Evolutionary conservation across 1,140 invertebrate genomes (phyloP).

Genomic region (Episyrphus balteatus): DNA sequence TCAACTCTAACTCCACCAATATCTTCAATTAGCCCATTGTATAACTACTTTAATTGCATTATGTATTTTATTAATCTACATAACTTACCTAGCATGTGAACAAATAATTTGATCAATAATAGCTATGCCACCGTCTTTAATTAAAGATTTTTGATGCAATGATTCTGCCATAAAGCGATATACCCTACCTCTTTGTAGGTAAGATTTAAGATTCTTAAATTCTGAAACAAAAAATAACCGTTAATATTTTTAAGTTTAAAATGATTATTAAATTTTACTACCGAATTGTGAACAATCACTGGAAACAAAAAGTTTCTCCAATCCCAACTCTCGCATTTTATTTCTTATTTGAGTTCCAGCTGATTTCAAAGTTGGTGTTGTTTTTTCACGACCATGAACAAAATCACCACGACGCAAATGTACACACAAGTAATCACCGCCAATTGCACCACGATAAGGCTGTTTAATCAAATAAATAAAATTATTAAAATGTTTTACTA

Average conservation of each 20-base stretch:
- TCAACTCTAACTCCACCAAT: too few relatives aligned
- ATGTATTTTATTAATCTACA: slow-evolving; percentile 28
- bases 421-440: slow-evolving; percentile 67
- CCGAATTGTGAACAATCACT: slow-evolving; percentile 54
- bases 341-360: slow-evolving; percentile 60
- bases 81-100: slow-evolving; percentile 54
- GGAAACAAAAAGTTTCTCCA: slow-evolving; percentile 63
- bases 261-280: not conserved
- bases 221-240: slow-evolving; percentile 3
- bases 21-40: too few relatives aligned
- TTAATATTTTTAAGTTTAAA: not conserved
- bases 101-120: slow-evolving; percentile 96
- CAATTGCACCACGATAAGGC: slow-evolving; percentile 41
- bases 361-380: slow-evolving; percentile 56
- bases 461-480: not conserved
- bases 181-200: slow-evolving; percentile 20
- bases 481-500: not conserved
- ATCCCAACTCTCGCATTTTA: slow-evolving; percentile 44
- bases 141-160: slow-evolving; percentile 35
- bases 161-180: slow-evolving; percentile 27
- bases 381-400: slow-evolving; percentile 47
- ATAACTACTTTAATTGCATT: too few relatives aligned
- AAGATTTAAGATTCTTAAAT: slow-evolving; percentile 26
- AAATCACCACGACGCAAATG: slow-evolving; percentile 80
- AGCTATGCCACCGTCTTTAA: slow-evolving; percentile 78